Conservation (phyloP, 2,113 vertebrate genomes). For the Aspiorhynchus laticeps region DNA sequence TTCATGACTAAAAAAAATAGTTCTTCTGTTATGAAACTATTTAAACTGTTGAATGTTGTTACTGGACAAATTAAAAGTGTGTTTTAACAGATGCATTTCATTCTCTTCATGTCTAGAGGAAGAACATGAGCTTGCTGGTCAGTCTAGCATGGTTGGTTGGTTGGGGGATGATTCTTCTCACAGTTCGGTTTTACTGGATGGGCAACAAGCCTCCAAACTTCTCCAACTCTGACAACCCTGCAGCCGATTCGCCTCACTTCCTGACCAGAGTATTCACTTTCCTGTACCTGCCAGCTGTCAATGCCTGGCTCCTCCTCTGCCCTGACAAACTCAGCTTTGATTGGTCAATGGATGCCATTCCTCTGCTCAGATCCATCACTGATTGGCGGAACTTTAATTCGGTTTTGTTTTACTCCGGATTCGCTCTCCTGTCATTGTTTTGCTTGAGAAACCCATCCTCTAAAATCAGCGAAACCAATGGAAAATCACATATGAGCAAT, state of each 20-base stretch:
- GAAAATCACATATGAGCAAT: conserved; percentile 81
- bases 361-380: conserved; percentile 82
- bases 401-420: conserved; percentile 83
- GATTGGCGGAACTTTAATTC: conserved; percentile 93
- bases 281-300: conserved; percentile 89
- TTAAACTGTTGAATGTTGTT: neutral
- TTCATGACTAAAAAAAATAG: neutral
- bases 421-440: conserved; percentile 82
- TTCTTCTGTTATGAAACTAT: neutral
- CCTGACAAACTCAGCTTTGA: conserved; percentile 96
- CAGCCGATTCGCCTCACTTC: conserved; percentile 87
- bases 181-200: conserved; percentile 96
- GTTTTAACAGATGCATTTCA: neutral
- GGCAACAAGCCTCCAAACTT: conserved; percentile 98
- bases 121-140: conserved; percentile 83
- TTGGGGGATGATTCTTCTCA: conserved; percentile 86
- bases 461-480: conserved; percentile 79
- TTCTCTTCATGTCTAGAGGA: conserved; percentile 74
- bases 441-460: conserved; percentile 73
- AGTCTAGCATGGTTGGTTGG: conserved; percentile 84
- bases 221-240: conserved; percentile 98
- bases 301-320: conserved; percentile 95
- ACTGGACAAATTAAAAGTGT: neutral
- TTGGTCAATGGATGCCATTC: conserved; percentile 98
- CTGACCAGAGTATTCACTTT: conserved; percentile 89